These are phyloP conservation scores for Pao palembangensis DNA, from an alignment of 2,113 vertebrate species.

Conservation along the genomic window DNA sequence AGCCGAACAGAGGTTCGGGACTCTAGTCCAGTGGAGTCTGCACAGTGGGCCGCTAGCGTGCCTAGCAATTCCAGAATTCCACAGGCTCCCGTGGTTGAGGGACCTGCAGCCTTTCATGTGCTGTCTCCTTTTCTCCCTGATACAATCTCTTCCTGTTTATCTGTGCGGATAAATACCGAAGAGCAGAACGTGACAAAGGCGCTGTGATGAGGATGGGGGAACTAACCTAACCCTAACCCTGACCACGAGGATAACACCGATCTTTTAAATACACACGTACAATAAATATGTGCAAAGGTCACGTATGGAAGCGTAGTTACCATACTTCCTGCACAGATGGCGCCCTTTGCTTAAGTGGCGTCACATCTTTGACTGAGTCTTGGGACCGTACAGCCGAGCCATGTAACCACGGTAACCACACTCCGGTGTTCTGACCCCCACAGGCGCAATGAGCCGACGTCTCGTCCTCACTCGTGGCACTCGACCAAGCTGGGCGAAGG, in stretches of 20 bases:
- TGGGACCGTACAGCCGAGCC: background rate
- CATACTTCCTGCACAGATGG: background rate
- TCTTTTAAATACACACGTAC: no score
- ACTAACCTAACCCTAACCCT: no score
- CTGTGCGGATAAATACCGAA: conserved; percentile 34
- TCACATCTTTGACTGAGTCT: no score
- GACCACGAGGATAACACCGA: no score
- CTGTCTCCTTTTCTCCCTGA: conserved; percentile 51
- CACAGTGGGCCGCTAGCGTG: conserved; percentile 16
- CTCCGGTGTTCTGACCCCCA: background rate
- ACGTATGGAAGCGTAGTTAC: background rate
- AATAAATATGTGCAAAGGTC: no score
- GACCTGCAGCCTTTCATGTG: conserved; percentile 47
- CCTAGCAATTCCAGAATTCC: conserved; percentile 59
- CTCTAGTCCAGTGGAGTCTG: background rate
- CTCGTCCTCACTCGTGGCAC: conserved; percentile 93
- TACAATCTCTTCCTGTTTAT: conserved; percentile 70
- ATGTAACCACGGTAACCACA: background rate
- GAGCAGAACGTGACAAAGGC: conserved; percentile 22
- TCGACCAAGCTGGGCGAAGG: conserved; percentile 80
- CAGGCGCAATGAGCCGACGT: conserved; percentile 80
- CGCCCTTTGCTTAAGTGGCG: no score
- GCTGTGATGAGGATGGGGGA: conserved; percentile 10
- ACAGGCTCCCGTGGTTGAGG: conserved; percentile 27
- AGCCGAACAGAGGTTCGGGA: no score